phyloP scores from a whole-genome alignment of 1,140 invertebrate genomes.

The Leptinotarsa texana region DNA sequence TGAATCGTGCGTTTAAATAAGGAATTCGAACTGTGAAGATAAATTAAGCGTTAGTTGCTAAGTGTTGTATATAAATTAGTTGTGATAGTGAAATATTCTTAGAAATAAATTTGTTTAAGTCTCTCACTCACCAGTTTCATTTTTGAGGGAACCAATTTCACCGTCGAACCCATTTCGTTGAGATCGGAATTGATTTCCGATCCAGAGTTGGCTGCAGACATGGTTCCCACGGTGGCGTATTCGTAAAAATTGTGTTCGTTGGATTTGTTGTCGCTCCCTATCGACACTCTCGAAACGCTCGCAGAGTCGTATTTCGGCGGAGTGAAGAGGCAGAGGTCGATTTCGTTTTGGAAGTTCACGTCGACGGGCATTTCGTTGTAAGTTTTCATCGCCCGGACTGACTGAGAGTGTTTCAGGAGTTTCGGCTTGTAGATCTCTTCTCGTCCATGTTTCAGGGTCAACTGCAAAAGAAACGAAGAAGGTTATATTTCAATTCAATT shows the following conservation, averaged over 20 bases:
- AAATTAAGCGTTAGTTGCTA: too few relatives aligned
- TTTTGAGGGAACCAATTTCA: conserved; percentile 47
- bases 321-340: conserved; percentile 15
- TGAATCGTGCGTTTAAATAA: too few relatives aligned
- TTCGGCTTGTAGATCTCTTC: conserved; percentile 20
- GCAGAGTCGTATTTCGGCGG: conserved; percentile 26
- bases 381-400: conserved; percentile 49
- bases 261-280: conserved; percentile 6
- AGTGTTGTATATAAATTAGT: too few relatives aligned
- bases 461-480: neutral
- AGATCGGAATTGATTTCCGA: conserved; percentile 29
- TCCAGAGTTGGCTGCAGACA: conserved; percentile 34
- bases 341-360: conserved; percentile 14
- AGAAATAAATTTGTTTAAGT: too few relatives aligned
- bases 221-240: conserved; percentile 24
- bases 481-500: neutral
- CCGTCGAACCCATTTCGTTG: conserved; percentile 49
- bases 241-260: conserved; percentile 30
- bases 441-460: neutral
- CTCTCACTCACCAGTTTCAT: conserved; percentile 45
- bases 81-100: too few relatives aligned
- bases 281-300: conserved; percentile 27
- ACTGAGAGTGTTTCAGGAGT: conserved; percentile 43
- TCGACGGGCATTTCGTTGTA: conserved; percentile 50
- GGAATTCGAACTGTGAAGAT: too few relatives aligned